Evolutionary conservation across 2,113 vertebrate genomes (phyloP).

Genomic region (Petaurus breviceps): DNA sequence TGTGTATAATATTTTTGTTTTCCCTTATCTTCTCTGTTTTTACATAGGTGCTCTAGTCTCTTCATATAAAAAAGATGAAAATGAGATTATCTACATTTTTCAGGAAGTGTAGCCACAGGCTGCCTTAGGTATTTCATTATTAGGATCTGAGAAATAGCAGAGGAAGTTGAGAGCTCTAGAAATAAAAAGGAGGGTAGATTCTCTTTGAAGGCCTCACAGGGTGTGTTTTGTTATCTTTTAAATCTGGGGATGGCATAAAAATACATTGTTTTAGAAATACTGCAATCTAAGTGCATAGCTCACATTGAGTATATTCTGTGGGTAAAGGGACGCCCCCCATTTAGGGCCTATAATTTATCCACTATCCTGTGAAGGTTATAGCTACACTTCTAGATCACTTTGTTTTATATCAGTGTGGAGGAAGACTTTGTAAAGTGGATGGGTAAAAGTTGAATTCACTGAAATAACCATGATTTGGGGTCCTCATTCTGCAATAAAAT

Average conservation of each 20-base stretch:
- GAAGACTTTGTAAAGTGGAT: neutral
- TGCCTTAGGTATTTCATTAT: neutral
- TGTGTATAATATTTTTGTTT: neutral
- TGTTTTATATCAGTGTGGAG: neutral
- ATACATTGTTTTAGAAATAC: neutral
- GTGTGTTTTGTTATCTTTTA: neutral
- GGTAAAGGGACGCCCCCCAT: neutral
- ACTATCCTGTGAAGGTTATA: neutral
- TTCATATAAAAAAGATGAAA: neutral
- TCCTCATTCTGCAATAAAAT: neutral
- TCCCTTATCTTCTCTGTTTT: neutral
- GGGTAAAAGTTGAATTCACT: neutral
- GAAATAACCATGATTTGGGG: neutral
- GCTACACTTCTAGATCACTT: neutral
- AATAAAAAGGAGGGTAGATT: neutral
- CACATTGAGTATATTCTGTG: neutral
- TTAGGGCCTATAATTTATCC: neutral
- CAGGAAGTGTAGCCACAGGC: neutral
- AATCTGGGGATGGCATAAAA: neutral
- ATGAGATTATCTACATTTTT: neutral
- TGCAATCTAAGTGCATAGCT: neutral
- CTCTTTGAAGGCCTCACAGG: neutral
- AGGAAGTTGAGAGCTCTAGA: neutral
- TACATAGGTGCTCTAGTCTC: neutral
- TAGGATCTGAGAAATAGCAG: neutral